Evolutionary conservation across 2,888 invertebrate species (phyloP), one percentile per base, ranked within the genome.

Genomic region (Blera fallax): DNA sequence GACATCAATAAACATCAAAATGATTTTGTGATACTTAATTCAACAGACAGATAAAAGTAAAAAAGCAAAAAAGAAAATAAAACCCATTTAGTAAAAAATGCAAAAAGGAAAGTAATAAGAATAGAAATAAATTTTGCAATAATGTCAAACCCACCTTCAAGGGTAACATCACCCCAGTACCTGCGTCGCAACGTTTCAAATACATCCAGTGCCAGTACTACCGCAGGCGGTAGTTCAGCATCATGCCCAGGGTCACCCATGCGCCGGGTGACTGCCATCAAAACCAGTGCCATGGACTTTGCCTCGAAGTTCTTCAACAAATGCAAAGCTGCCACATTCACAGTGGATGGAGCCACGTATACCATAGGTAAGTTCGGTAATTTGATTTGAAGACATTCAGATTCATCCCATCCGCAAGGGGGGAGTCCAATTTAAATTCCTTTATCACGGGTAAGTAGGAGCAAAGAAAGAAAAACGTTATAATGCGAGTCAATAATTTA

Each of bases 301-400:
- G 92, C 91, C 5, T 90, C 91, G 43, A 94, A 95, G 90, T 91
- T 95, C 85, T 95, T 95, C 93, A 95, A 95, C 93, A 96, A 96
- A 92, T 96, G 96, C 93, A 96, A 96, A 93, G 96, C 96, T 92
- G 96, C 97, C 67, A 97, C 96, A 84, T 96, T 97, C 92, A 96
- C 96, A 89, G 94, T 97, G 92, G 97, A 97, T 93, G 97, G 96
- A 91, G 96, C 96, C 88, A 96, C 96, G 87, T 97, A 97, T 90
- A 96, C 96, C 87, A 97, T 97, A 93, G 96, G 97, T 97, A 93
- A 91, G 91, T 21, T 29, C 45, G 32, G 32, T 74, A 69, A 70
- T 80, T 80, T 76, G 14, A 80, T 80, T 84, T 62, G 6, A 43
- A 58, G 58, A 69, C 8, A 62, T 74, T 83, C 21, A 32, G n/a